Conservation (phyloP, 2,797 vertebrate genomes). For the Anguilla marmorata region DNA sequence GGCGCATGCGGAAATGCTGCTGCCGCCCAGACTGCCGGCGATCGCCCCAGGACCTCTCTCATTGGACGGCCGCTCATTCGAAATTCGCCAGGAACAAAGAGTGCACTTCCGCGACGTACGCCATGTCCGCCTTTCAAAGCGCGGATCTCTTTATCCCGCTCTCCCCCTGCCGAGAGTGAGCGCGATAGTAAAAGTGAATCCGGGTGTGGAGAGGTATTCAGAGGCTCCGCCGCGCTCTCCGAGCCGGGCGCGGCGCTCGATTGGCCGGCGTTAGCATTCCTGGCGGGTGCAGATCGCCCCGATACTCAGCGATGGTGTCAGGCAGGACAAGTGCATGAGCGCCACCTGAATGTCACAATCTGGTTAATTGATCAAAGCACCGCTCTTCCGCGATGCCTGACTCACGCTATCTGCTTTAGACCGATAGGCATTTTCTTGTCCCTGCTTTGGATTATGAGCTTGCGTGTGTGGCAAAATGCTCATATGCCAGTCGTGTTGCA, state of each 20-base stretch:
- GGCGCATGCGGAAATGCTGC: background rate
- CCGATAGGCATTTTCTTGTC: constrained; percentile 34
- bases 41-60: background rate
- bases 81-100: constrained; percentile 2
- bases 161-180: background rate
- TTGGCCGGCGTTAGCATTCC: constrained; percentile 21
- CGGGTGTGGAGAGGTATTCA: background rate
- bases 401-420: constrained; percentile 17
- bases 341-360: constrained; percentile 38
- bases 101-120: background rate
- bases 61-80: background rate
- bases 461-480: background rate
- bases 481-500: background rate
- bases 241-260: constrained; percentile 41
- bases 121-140: background rate
- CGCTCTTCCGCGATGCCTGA: background rate
- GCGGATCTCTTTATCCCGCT: background rate
- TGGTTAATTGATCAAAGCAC: constrained; percentile 41
- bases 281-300: constrained; percentile 9
- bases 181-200: background rate
- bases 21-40: background rate
- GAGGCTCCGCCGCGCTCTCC: constrained; percentile 54
- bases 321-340: constrained; percentile 35
- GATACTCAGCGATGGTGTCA: constrained; percentile 28
- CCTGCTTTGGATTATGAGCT: background rate